A percentile compares a stretch with the other conserved stretches of the same genome.
phyloP scores from a whole-genome alignment of 2,113 vertebrate genomes.

The Carettochelys insculpta region DNA sequence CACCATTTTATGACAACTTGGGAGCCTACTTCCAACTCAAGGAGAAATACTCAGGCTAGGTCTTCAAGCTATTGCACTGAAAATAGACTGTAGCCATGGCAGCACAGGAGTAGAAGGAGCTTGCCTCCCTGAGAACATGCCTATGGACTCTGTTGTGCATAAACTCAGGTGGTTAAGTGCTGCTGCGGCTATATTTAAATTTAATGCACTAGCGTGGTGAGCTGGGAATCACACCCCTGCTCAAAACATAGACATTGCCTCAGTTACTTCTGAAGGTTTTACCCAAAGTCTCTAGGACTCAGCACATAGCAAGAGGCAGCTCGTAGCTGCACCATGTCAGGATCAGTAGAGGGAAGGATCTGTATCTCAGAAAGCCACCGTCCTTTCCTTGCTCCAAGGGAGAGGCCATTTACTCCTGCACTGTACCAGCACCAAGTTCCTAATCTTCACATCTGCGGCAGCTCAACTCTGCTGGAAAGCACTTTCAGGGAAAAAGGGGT shows the following conservation, averaged over 20 bases:
- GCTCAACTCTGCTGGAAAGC: not conserved
- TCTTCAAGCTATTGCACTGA: not conserved
- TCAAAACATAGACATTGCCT: not conserved
- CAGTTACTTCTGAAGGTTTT: not conserved
- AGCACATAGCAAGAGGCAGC: not conserved
- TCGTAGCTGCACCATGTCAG: rapidly evolving
- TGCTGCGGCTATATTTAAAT: not conserved
- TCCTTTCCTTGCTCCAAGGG: not conserved
- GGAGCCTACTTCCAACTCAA: not conserved
- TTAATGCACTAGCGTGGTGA: not conserved
- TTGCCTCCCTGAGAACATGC: not conserved
- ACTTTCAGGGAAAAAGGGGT: not conserved
- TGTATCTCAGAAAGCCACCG: not conserved
- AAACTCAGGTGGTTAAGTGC: not conserved
- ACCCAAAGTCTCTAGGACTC: not conserved
- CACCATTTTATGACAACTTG: no score
- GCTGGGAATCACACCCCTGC: not conserved
- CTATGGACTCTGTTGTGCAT: not conserved
- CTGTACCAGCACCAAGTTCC: not conserved
- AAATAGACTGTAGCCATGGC: not conserved
- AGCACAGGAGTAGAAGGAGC: not conserved
- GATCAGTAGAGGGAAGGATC: rapidly evolving
- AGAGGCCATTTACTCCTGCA: not conserved
- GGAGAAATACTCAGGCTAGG: not conserved
- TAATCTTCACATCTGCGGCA: not conserved